Conservation (phyloP, 2,797 vertebrate genomes). For the Sardinella longiceps region DNA sequence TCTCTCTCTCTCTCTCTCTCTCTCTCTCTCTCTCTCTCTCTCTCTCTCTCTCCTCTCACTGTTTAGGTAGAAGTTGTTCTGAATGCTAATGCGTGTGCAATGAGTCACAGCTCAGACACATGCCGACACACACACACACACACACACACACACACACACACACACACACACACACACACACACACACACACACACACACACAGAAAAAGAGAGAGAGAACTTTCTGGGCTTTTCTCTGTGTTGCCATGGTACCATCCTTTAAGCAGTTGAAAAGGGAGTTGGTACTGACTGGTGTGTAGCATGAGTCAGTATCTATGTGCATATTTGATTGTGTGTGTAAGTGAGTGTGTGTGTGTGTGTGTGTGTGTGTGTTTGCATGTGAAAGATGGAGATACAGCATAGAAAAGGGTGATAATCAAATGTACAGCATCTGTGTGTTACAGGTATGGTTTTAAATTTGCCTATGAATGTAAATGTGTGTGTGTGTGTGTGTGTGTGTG, state of each 20-base stretch:
- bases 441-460: neutral
- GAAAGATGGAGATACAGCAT: too few relatives aligned
- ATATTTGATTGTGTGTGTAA: constrained; percentile 30
- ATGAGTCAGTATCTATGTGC: neutral
- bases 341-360: neutral
- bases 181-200: constrained; percentile 29
- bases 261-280: constrained; percentile 3
- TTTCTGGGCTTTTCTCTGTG: constrained; percentile 22
- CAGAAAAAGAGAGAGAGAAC: constrained; percentile 25
- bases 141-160: constrained; percentile 22
- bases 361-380: neutral
- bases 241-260: constrained; percentile 31
- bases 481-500: constrained; percentile 9
- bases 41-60: constrained; percentile 47
- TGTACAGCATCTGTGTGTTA: neutral
- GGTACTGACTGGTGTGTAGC: constrained; percentile 18
- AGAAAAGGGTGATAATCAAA: too few relatives aligned
- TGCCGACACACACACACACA: neutral
- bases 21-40: constrained; percentile 37
- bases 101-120: constrained; percentile 15
- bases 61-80: constrained; percentile 31
- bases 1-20: neutral
- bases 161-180: constrained; percentile 31
- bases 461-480: neutral
- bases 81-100: constrained; percentile 20